These are phyloP conservation scores for Scelioninae gen. 2 DNA, from an alignment of 2,888 invertebrate species.

Conservation along the genomic window DNA sequence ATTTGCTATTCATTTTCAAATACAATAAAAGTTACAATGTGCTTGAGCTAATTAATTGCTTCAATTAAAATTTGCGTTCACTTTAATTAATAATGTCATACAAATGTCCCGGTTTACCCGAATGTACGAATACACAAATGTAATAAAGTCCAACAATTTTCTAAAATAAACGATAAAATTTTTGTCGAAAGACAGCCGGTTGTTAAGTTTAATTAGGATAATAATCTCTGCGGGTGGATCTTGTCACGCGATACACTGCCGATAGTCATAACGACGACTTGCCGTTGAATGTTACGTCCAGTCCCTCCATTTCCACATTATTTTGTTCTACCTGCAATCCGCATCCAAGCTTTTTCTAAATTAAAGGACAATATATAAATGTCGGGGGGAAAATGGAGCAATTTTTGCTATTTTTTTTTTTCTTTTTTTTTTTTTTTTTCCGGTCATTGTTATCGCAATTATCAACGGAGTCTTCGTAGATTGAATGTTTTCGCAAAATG, in stretches of 20 bases:
- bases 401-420: no score
- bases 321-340: constrained; percentile 43
- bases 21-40: no score
- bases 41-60: no score
- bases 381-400: constrained; percentile 30
- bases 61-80: no score
- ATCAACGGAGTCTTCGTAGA: no score
- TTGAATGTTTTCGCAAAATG: constrained; percentile 12
- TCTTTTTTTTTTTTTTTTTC: no score
- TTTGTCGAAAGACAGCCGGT: constrained; percentile 46
- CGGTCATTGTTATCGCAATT: constrained; percentile 31
- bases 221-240: constrained; percentile 65
- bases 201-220: constrained; percentile 69
- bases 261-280: constrained; percentile 65
- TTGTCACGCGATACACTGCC: constrained; percentile 66
- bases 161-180: constrained; percentile 59
- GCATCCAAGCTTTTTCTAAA: constrained; percentile 46
- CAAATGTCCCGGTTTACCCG: no score
- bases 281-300: constrained; percentile 50
- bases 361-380: constrained; percentile 35
- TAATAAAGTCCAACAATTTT: constrained; percentile 29
- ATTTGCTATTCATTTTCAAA: no score
- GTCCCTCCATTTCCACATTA: constrained; percentile 46
- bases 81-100: no score
- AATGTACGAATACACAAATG: constrained; percentile 6